phyloP scores from a whole-genome alignment of 2,113 vertebrate species.

The Dipodomys ordii region DNA sequence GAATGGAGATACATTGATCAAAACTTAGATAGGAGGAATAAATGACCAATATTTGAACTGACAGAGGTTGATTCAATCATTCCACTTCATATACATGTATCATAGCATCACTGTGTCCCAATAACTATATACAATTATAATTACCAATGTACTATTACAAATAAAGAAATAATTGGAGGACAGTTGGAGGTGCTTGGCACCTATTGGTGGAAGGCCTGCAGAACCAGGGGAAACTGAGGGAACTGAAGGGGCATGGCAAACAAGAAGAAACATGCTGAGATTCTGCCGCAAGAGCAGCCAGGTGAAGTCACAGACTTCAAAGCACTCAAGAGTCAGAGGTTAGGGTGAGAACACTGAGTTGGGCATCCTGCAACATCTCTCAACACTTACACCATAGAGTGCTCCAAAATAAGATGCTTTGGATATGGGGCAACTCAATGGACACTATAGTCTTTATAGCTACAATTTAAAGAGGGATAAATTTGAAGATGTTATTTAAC shows the following conservation, averaged over 20 bases:
- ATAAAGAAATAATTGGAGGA: not conserved
- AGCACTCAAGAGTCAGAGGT: not conserved
- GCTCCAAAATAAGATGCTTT: not conserved
- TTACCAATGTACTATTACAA: not conserved
- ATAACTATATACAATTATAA: not conserved
- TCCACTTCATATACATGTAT: not conserved
- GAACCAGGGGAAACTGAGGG: not conserved
- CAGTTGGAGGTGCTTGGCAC: not conserved
- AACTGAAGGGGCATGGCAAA: not conserved
- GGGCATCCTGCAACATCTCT: not conserved
- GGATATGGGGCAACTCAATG: not conserved
- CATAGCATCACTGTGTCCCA: not conserved
- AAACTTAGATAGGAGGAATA: not conserved
- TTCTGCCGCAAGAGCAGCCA: not conserved
- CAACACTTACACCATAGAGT: not conserved
- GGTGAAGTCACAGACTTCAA: not conserved
- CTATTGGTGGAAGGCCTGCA: not conserved
- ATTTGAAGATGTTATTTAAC: not conserved
- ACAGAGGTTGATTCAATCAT: not conserved
- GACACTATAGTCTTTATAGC: not conserved
- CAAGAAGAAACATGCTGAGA: not conserved
- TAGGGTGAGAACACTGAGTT: not conserved
- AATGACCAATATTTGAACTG: not conserved
- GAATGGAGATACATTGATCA: not conserved
- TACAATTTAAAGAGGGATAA: slow-evolving; percentile 13